A percentile compares a stretch with the other conserved stretches of the same genome.
phyloP scores from a whole-genome alignment of 2,888 invertebrate genomes.

The Hanleya hanleyi region DNA sequence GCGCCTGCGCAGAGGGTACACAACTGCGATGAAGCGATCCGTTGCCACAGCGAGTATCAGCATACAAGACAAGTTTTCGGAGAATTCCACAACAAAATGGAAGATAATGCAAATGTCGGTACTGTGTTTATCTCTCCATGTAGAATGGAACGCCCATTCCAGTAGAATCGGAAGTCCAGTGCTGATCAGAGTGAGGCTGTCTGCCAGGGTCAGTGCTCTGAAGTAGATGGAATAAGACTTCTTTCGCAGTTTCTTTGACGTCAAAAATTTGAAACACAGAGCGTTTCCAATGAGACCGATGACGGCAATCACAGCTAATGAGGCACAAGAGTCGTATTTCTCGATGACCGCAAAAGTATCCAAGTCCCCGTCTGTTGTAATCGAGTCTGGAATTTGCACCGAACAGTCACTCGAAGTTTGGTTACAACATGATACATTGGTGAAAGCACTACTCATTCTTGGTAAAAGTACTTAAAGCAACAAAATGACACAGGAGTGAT shows the following conservation, averaged over 20 bases:
- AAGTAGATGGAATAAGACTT: neutral
- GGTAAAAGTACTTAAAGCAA: too few relatives aligned
- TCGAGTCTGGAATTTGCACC: too few relatives aligned
- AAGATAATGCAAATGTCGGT: neutral
- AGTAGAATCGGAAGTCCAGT: neutral
- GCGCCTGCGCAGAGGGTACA: neutral
- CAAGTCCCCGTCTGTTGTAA: too few relatives aligned
- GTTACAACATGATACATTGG: too few relatives aligned
- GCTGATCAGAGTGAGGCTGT: neutral
- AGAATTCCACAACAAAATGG: neutral
- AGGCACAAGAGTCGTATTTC: neutral
- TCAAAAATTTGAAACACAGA: neutral
- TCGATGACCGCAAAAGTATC: neutral
- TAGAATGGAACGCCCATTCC: neutral
- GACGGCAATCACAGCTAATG: neutral
- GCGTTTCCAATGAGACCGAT: neutral
- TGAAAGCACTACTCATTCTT: too few relatives aligned
- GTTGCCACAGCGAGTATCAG: neutral
- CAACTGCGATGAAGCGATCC: neutral
- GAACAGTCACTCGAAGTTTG: too few relatives aligned
- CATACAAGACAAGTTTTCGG: neutral
- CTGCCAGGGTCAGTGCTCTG: neutral
- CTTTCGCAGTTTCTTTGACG: neutral
- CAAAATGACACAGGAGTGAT: too few relatives aligned
- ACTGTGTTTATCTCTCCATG: neutral